phyloP scores from a whole-genome alignment of 2,113 vertebrate genomes.

The Excalfactoria chinensis region DNA sequence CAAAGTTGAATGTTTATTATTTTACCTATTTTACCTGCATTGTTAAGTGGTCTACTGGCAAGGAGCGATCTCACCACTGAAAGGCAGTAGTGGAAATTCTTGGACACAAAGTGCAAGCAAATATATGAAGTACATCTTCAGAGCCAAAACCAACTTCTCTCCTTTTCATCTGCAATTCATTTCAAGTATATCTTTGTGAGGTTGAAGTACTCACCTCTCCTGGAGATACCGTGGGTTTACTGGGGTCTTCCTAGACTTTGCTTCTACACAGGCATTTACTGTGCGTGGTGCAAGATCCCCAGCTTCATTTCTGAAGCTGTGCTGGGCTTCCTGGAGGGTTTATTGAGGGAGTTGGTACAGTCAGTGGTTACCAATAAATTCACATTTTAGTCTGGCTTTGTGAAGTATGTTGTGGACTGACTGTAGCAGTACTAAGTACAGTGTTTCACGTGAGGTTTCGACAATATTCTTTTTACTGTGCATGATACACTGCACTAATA shows the following conservation, averaged over 20 bases:
- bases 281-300: too few relatives aligned
- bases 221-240: neutral
- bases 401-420: accelerated
- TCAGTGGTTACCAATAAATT: neutral
- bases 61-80: neutral
- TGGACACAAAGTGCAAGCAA: neutral
- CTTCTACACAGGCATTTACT: neutral
- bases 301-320: neutral
- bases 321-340: neutral
- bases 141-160: accelerated
- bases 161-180: neutral
- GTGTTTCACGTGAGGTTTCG: neutral
- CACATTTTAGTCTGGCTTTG: neutral
- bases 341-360: accelerated
- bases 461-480: neutral
- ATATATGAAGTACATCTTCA: neutral
- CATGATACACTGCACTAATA: neutral
- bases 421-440: neutral
- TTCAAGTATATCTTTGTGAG: neutral
- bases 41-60: neutral
- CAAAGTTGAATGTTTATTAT: neutral
- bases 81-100: neutral
- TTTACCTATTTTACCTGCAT: neutral
- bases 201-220: neutral
- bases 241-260: neutral